Base-by-base conservation (phyloP, 1,140 invertebrate species). In the Ephestia elutella region DNA sequence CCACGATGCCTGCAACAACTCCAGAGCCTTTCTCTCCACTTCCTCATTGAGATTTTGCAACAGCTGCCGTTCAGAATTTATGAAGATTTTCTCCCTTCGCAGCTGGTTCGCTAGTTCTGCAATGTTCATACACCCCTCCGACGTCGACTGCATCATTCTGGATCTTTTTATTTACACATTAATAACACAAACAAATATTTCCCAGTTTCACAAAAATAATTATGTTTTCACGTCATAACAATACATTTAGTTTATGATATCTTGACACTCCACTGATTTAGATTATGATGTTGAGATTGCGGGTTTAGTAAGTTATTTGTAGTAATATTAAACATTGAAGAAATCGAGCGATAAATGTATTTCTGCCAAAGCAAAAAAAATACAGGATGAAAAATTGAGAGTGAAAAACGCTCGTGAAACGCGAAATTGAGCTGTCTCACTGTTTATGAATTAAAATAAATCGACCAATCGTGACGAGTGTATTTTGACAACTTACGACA, bases 1-100 rank as follows among this genome's bases (percentile, higher is more conserved):
- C 96, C 96, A 98, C 25, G 96, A 93, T 65, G 94, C 90, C 80
- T 97, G 93, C 20, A 89, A 74, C 49, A 89, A 65, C 54, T 89
- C 87, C 61, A 84, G 60, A 5, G 82, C 78, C 60, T 76, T 81
- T 55, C 83, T 85, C 60, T 89, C 86, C 56, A 89, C 70, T 38
- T 87, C 83, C 32, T 89, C 87, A 71, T 90, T 90, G 32, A 90
- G 77, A 67, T 77, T 86, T 56, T 88, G 82, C 57, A 90, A 65
- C 63, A 85, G 75, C 75, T 89, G 82, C 65, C 85, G 71, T 58
- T 90, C 89, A 0, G 89, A 84, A 65, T 83, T 89, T 21, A 89
- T 86, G 64, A 90, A 89, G 51, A 90, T 82, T 65, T 88, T 89
- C 66, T 90, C 89, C 49, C 84, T 72, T 51, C 81, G 67, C 44